Percentiles rank a stretch among this genome's conserved stretches.
phyloP scores from a whole-genome alignment of 2,113 vertebrate genomes.

The Scalopus aquaticus region DNA sequence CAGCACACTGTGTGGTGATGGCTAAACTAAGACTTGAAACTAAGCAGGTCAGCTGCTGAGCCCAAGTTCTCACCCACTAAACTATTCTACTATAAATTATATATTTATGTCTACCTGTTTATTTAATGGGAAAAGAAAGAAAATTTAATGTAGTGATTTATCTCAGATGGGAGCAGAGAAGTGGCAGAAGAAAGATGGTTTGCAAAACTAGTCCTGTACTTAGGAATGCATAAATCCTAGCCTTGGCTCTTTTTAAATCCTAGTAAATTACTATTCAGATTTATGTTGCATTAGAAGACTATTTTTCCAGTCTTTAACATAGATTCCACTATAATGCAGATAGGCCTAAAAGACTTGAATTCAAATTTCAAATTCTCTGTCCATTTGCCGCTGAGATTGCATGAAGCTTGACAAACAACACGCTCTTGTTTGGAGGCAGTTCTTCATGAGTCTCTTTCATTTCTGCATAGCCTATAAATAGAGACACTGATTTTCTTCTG shows the following conservation, averaged over 20 bases:
- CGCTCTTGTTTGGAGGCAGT: neutral
- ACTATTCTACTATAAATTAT: neutral
- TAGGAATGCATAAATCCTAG: neutral
- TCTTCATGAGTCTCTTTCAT: neutral
- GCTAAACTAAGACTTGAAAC: neutral
- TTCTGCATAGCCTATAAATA: neutral
- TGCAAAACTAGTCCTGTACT: neutral
- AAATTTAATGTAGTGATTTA: neutral
- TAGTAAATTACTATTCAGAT: neutral
- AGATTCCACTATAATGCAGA: neutral
- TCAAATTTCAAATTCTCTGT: neutral
- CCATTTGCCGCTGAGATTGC: neutral
- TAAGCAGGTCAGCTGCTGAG: neutral
- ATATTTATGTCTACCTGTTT: neutral
- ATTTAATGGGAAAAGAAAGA: conserved; percentile 8
- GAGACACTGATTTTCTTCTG: neutral
- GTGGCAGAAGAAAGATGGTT: neutral
- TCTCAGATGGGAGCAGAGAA: conserved; percentile 8
- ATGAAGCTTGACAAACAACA: neutral
- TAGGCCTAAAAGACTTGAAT: neutral
- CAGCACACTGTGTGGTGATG: neutral
- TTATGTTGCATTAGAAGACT: neutral
- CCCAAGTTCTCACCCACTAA: neutral
- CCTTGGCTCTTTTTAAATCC: neutral
- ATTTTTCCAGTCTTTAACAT: neutral